Evolutionary conservation across 1,140 invertebrate species (phyloP), one percentile per base, ranked within the genome.

Genomic region (Plutomurus gul): DNA sequence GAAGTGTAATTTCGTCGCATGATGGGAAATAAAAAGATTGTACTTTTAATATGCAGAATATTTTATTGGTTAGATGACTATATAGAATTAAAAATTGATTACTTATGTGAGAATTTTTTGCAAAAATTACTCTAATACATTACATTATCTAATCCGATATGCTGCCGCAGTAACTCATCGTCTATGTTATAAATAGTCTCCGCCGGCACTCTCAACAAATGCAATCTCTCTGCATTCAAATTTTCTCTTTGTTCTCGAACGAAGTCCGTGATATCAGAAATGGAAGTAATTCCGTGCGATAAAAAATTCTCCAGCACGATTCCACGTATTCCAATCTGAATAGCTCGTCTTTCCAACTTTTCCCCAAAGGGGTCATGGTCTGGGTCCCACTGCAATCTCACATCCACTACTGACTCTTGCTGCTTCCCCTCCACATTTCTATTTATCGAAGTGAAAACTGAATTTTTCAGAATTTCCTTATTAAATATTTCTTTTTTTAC

Each of bases 371-470:
- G 85, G 27, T 79, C 65, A 73, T 87, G 86, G 60, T 87, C 86
- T 7, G 86, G 86, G 75, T 87, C 86, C 86, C 86, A 87, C 75
- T 87, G 86, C 10, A 87, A 76, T 10, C 86, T 77, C 1, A 86
- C 85, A 27, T 70, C 73, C 10, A 81, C 78, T n/a, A n/a, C n/a
- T n/a, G n/a, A n/a, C n/a, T n/a, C n/a, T n/a, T n/a, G n/a, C 8
- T 84, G 76, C 18, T 77, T 71, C 43, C 60, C 81, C 56, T 25
- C 2, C 30, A 16, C 16, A 56, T 16, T n/a, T 36, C 22, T n/a
- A 8, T 70, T 11, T 43, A 82, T 5, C 4, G 73, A 20, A 33
- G 40, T 33, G 75, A 83, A 85, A 49, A 84, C 80, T 30, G 71
- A 82, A 60, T 80, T 79, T 40, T 76, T 70, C 13, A 86, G 51